Evolutionary conservation across 2,888 invertebrate species (phyloP).

Genomic region (Pachydiplax longipennis): DNA sequence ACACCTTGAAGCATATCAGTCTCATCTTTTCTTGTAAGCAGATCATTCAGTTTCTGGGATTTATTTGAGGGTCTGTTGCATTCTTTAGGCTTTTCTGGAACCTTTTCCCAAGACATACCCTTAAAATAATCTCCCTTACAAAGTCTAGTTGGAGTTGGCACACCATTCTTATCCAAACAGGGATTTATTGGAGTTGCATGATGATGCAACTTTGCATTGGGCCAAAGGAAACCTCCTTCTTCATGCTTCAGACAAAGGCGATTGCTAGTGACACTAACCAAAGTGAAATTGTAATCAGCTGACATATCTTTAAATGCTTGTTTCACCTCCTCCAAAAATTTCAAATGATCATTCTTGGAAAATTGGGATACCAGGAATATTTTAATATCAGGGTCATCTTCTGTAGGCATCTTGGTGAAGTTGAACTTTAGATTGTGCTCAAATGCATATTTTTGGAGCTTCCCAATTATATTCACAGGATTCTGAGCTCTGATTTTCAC

Average conservation of each 20-base stretch:
- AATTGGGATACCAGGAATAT: background rate
- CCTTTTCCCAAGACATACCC: constrained; percentile 46
- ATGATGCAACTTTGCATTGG: too few species aligned
- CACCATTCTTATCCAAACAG: constrained; percentile 36
- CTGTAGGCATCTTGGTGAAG: background rate
- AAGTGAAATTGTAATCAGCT: too few species aligned
- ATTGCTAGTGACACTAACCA: too few species aligned
- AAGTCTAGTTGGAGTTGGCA: background rate
- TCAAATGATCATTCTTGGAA: background rate
- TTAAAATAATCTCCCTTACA: constrained; percentile 47
- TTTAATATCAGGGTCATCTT: too few species aligned
- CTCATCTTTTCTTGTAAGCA: background rate
- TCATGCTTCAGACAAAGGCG: too few species aligned
- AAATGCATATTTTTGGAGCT: background rate
- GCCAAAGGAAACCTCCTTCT: too few species aligned
- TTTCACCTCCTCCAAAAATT: too few species aligned
- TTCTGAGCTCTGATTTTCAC: background rate
- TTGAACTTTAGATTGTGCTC: background rate
- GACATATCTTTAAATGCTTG: too few species aligned
- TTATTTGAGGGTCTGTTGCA: background rate
- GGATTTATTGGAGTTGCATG: too few species aligned
- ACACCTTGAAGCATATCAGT: background rate
- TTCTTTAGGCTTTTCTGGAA: background rate
- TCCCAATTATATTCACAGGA: background rate
- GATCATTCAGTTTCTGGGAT: background rate